These are phyloP conservation scores for Umimayanthus chanpuru DNA, from an alignment of 92 coral and sea anemone species.

Conservation along the genomic window DNA sequence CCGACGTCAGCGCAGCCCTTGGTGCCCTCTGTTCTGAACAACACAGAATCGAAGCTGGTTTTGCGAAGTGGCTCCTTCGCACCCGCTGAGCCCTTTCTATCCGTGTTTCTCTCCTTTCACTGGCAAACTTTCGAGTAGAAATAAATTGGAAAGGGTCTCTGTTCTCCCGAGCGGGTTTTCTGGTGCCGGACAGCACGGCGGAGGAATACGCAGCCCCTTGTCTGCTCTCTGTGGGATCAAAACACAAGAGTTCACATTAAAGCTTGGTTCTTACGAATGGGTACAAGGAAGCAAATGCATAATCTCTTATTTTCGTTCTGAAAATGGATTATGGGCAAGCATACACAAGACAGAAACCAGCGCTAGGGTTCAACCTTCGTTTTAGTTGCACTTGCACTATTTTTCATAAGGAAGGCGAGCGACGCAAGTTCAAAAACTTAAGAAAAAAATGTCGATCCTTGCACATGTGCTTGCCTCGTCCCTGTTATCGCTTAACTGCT, in stretches of 20 bases:
- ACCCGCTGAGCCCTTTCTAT: background rate
- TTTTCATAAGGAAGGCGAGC: no score
- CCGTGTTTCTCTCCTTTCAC: slow-evolving; percentile 7
- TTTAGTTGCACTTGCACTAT: no score
- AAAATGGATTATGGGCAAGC: no score
- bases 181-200: background rate
- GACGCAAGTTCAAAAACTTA: no score
- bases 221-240: slow-evolving; percentile 7
- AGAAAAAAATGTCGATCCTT: no score
- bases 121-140: background rate
- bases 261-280: no score
- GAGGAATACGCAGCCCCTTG: background rate
- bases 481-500: no score
- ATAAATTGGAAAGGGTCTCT: slow-evolving; percentile 42
- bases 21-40: slow-evolving; percentile 2
- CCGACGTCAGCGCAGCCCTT: slow-evolving; percentile 7
- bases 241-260: background rate
- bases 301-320: no score
- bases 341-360: no score
- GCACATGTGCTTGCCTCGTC: no score
- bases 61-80: slow-evolving; percentile 41
- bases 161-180: slow-evolving; percentile 20
- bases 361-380: no score
- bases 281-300: no score
- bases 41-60: slow-evolving; percentile 23